A percentile compares a stretch with the other conserved stretches of the same genome.
phyloP scores from a whole-genome alignment of 2,888 invertebrate genomes.

The Selenia dentaria region DNA sequence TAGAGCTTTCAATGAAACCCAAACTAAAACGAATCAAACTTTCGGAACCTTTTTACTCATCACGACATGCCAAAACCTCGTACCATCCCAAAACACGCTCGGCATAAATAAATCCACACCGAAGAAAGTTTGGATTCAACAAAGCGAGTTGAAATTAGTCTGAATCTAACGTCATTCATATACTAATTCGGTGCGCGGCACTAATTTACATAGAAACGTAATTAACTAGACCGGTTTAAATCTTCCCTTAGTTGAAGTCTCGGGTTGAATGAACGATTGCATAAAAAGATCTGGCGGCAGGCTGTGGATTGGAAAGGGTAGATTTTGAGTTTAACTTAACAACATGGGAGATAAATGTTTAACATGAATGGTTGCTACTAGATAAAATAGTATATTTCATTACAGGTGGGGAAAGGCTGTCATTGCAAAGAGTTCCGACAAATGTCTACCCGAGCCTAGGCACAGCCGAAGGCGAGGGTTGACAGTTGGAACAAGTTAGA shows the following conservation, averaged over 20 bases:
- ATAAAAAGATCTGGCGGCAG: slow-evolving; percentile 41
- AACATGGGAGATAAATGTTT: too few relatives aligned
- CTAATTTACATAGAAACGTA: slow-evolving; percentile 46
- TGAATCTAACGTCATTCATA: slow-evolving; percentile 29
- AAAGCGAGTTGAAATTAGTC: slow-evolving; percentile 19
- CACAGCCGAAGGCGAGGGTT: too few relatives aligned
- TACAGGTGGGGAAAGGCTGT: too few relatives aligned
- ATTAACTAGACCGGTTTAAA: slow-evolving; percentile 38
- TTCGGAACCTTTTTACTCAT: too few relatives aligned
- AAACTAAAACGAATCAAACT: too few relatives aligned
- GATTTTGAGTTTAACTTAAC: slow-evolving; percentile 2
- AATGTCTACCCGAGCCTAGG: too few relatives aligned
- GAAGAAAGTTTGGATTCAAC: slow-evolving; percentile 17
- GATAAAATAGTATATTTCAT: too few relatives aligned
- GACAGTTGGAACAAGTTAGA: too few relatives aligned
- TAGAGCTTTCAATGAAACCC: too few relatives aligned
- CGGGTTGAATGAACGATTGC: slow-evolving; percentile 41
- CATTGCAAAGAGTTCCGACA: too few relatives aligned
- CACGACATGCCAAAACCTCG: too few relatives aligned
- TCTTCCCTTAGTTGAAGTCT: slow-evolving; percentile 30
- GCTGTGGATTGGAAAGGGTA: slow-evolving; percentile 1
- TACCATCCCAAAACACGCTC: neutral
- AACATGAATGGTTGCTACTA: too few relatives aligned
- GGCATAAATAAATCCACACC: slow-evolving; percentile 3
- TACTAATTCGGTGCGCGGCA: slow-evolving; percentile 30